phyloP scores from a whole-genome alignment of 1,140 invertebrate species.

The Solenopsis invicta region DNA sequence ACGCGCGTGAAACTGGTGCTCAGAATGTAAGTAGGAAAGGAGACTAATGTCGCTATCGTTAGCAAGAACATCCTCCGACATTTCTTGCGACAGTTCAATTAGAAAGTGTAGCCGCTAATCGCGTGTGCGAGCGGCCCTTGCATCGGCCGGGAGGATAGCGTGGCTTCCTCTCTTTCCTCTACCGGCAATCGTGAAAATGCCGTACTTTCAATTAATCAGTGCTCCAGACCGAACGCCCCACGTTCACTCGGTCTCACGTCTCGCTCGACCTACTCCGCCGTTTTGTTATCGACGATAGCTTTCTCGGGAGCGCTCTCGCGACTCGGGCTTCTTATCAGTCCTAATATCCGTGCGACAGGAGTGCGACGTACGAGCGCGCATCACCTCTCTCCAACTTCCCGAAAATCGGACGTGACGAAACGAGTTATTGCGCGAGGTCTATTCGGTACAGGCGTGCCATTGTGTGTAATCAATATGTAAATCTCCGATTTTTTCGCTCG shows the following conservation, averaged over 20 bases:
- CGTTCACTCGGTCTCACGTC: neutral
- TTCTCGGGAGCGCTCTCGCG: constrained; percentile 30
- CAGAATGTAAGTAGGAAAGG: constrained; percentile 75
- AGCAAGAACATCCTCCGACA: constrained; percentile 71
- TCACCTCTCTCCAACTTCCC: neutral
- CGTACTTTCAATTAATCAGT: constrained; percentile 57
- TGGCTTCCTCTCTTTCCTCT: neutral
- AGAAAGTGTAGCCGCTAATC: constrained; percentile 73
- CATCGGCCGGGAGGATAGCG: neutral
- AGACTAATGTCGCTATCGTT: constrained; percentile 77
- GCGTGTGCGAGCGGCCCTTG: neutral
- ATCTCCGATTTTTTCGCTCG: neutral
- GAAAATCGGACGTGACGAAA: constrained; percentile 44
- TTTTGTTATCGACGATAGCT: constrained; percentile 5
- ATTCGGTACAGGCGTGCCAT: neutral
- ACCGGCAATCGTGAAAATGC: constrained; percentile 14
- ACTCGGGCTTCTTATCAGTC: constrained; percentile 13
- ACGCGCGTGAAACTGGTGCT: constrained; percentile 59
- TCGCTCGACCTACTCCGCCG: constrained; percentile 36
- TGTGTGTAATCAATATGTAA: neutral
- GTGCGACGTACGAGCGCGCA: neutral
- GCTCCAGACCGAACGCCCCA: constrained; percentile 17
- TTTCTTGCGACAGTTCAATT: constrained; percentile 68
- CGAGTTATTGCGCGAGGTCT: neutral
- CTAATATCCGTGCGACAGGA: constrained; percentile 9